Evolutionary conservation across 2,888 invertebrate species (phyloP).

Genomic region (Nasonovia ribisnigri): DNA sequence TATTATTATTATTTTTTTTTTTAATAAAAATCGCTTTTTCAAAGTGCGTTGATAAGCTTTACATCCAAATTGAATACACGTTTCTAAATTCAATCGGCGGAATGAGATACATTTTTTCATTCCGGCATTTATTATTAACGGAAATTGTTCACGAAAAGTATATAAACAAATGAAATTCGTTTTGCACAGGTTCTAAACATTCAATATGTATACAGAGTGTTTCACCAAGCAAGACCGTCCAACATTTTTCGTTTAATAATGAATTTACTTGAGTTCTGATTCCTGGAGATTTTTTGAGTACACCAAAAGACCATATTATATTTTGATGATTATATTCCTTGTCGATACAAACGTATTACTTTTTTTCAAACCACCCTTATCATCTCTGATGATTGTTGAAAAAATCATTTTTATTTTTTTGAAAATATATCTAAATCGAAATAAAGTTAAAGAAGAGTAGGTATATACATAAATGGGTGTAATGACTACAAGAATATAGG

Average conservation of each 20-base stretch:
- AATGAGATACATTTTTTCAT: conserved; percentile 36
- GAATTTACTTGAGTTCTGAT: not conserved
- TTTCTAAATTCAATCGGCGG: conserved; percentile 33
- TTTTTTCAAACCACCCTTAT: not conserved
- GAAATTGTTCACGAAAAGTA: conserved; percentile 21
- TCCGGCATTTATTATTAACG: conserved; percentile 10
- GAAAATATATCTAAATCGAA: not conserved
- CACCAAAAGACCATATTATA: not conserved
- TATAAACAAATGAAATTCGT: conserved; percentile 11
- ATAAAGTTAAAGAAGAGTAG: not conserved
- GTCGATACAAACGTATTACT: not conserved
- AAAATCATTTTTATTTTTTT: not conserved
- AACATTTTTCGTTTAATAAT: not conserved
- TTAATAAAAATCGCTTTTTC: conserved; percentile 34
- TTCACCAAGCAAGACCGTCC: not conserved
- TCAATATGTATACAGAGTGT: not conserved
- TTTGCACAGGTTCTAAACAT: not conserved
- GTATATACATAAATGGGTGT: too few species aligned
- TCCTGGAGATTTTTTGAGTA: not conserved
- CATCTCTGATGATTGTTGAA: not conserved
- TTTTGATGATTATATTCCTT: rapidly evolving
- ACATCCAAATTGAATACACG: conserved; percentile 44
- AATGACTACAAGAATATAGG: not conserved
- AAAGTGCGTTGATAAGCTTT: conserved; percentile 28
- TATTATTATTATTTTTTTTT: conserved; percentile 11